These are phyloP conservation scores for Drosophila tropicalis DNA, from an alignment of 1,140 invertebrate genomes.

Conservation along the genomic window DNA sequence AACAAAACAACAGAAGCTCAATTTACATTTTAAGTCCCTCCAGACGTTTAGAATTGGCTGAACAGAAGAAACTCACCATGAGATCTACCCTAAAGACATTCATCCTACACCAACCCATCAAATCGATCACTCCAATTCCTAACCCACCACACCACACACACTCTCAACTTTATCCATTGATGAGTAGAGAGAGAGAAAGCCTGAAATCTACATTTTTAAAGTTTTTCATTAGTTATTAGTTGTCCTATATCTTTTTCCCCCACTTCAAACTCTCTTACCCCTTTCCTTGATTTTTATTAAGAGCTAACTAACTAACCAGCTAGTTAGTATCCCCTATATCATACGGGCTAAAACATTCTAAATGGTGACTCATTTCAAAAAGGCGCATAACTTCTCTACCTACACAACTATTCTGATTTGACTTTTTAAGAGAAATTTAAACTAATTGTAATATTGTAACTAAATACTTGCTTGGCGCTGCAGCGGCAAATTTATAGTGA, in stretches of 20 bases:
- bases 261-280: neutral
- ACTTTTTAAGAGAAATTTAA: conserved; percentile 16
- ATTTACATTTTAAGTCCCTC: conserved; percentile 53
- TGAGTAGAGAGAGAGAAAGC: neutral
- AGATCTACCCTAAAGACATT: conserved; percentile 27
- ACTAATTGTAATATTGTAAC: conserved; percentile 29
- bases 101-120: neutral
- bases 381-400: conserved; percentile 42
- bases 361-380: conserved; percentile 65
- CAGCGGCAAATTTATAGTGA: conserved; percentile 45
- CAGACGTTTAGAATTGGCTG: conserved; percentile 25
- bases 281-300: neutral
- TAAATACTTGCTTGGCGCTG: conserved; percentile 18
- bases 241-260: neutral
- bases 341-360: conserved; percentile 51
- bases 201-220: neutral
- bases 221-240: conserved; percentile 8
- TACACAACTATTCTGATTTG: conserved; percentile 25
- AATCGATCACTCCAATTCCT: neutral
- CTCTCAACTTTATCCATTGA: neutral
- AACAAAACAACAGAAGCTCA: conserved; percentile 48
- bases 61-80: conserved; percentile 5
- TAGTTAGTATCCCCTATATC: neutral
- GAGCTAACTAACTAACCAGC: conserved; percentile 2
- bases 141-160: neutral